These are phyloP conservation scores for Dipodomys spectabilis DNA, from an alignment of 2,113 vertebrate genomes.

Conservation along the genomic window DNA sequence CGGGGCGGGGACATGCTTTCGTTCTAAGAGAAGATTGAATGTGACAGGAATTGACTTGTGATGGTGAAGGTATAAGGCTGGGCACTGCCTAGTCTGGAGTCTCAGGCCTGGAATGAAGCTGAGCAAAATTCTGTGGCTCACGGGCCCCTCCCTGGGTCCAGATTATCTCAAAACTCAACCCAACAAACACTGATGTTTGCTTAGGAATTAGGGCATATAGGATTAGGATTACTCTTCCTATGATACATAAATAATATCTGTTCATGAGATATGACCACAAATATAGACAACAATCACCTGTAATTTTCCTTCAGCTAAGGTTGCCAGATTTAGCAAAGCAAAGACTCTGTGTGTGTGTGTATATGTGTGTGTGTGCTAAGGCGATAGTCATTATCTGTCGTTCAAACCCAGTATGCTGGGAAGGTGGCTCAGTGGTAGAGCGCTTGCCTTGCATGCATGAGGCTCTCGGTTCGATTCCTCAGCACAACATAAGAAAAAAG, in stretches of 20 bases:
- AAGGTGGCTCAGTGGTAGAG: too few species aligned
- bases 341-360: not conserved
- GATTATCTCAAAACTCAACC: not conserved
- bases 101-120: not conserved
- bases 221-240: not conserved
- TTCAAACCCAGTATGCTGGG: not conserved
- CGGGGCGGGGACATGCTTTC: not conserved
- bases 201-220: not conserved
- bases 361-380: not conserved
- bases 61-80: not conserved
- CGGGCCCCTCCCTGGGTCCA: not conserved
- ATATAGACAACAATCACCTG: not conserved
- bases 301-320: not conserved
- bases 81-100: not conserved
- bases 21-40: conserved; percentile 34
- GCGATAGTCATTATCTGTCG: not conserved
- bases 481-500: too few species aligned
- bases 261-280: not conserved
- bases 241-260: not conserved
- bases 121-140: fast-evolving
- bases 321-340: conserved; percentile 35
- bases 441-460: too few species aligned
- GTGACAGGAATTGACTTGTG: not conserved
- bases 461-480: too few species aligned
- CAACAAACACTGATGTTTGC: not conserved